Base-by-base conservation (phyloP, 2,797 vertebrate species). In the Yasuhikotakia modesta region DNA sequence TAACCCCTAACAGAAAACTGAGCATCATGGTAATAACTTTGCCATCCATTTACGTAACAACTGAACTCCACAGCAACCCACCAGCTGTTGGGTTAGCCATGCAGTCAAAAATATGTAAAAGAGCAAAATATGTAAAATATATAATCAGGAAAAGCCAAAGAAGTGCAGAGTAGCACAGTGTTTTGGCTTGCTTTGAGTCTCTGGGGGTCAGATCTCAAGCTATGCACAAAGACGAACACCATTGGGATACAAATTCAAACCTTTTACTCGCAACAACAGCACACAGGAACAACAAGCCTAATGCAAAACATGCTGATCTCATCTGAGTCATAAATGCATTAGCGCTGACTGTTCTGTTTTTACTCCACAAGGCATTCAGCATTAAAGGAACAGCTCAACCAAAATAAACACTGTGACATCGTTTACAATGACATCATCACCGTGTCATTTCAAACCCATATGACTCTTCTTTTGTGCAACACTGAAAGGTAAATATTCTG, bases 31-130 rank as follows among this genome's bases (percentile, higher is more conserved):
- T n/a, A n/a, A n/a, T n/a, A n/a, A n/a, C n/a, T n/a, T n/a, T n/a
- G n/a, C n/a, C n/a, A n/a, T n/a, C n/a, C n/a, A n/a, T n/a, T n/a
- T n/a, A n/a, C n/a, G 85, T 87, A 92, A 92, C 84, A 63, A 84
- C 65, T 4, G 73, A 82, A 71, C 81, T 66, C 84, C 84, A 88
- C 82, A 84, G 87, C 84, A 82, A 88, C 87, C 79, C 83, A 63
- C 79, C 64, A n/a, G n/a, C 75, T 81, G 67, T 78, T 79, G 60
- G 83, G 80, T 72, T 76, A 79, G 81, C 86, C 79, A 87, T 78
- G 79, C 84, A 69, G 70, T 10, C 11, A 52, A 43, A 22, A 17
- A 30, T 5, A 7, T 13, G 48, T 14, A 22, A 78, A 5, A 57
- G 14, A 60, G 21, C 17, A 13, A 58, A 66, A 53, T 5, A 3